These are phyloP conservation scores for Caiman crocodilus DNA, from an alignment of 2,797 vertebrate species.

Conservation along the genomic window DNA sequence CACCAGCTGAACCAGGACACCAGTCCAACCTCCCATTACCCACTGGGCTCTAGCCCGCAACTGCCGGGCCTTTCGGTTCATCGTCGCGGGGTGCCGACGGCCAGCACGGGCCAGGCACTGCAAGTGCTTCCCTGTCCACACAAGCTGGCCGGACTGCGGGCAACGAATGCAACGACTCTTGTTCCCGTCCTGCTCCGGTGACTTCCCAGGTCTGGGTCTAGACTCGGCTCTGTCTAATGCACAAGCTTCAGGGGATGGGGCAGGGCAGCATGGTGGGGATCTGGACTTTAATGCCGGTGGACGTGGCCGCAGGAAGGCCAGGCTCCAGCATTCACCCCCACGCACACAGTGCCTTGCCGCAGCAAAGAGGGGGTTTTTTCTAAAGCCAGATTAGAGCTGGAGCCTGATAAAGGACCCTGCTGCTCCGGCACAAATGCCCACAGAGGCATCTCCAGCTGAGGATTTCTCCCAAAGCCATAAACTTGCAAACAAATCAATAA, in stretches of 20 bases:
- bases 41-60: background rate
- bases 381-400: no score
- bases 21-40: background rate
- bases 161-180: background rate
- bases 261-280: no score
- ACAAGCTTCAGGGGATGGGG: background rate
- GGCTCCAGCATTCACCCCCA: background rate
- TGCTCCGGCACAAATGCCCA: background rate
- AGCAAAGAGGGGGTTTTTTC: no score
- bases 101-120: background rate
- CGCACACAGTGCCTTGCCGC: background rate
- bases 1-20: background rate
- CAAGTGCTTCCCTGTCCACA: background rate
- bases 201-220: background rate
- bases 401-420: no score
- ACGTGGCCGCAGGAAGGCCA: slow-evolving; percentile 66
- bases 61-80: no score
- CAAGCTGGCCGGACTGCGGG: background rate
- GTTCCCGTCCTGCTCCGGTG: background rate
- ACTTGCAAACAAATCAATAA: background rate
- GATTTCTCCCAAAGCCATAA: background rate
- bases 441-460: background rate
- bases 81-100: no score
- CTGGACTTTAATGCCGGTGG: no score
- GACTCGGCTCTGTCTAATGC: background rate